Percentiles rank a stretch among this genome's conserved stretches.
phyloP scores from a whole-genome alignment of 2,113 vertebrate species.

The Xenopus borealis region DNA sequence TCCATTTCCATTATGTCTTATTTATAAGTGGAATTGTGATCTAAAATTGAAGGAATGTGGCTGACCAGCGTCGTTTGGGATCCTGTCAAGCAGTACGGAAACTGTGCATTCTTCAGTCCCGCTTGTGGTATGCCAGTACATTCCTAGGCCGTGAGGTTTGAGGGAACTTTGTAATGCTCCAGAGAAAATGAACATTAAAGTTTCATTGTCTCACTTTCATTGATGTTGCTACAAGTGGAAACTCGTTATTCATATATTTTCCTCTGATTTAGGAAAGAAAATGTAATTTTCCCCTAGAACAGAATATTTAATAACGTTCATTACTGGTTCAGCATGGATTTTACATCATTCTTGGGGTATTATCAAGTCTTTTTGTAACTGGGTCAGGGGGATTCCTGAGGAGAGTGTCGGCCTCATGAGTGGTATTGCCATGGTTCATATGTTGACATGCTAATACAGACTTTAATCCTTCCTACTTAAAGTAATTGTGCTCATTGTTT shows the following conservation, averaged over 20 bases:
- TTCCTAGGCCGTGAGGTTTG: conserved; percentile 88
- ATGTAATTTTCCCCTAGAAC: background rate
- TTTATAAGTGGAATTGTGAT: conserved; percentile 63
- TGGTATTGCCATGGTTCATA: too few species aligned
- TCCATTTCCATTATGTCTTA: conserved; percentile 43
- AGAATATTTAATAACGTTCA: too few species aligned
- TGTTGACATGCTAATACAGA: too few species aligned
- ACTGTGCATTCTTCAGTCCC: conserved; percentile 83
- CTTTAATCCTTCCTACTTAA: too few species aligned
- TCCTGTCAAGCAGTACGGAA: conserved; percentile 77
- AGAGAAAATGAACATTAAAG: background rate
- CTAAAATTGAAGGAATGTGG: conserved; percentile 71
- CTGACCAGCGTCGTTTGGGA: conserved; percentile 72
- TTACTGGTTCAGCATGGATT: too few species aligned
- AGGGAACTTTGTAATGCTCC: conserved; percentile 56
- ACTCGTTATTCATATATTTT: conserved; percentile 18
- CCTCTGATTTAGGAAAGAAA: conserved; percentile 1
- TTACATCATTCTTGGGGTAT: too few species aligned
- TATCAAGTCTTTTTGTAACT: too few species aligned
- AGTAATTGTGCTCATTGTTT: too few species aligned
- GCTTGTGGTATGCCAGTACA: conserved; percentile 83
- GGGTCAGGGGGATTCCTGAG: too few species aligned
- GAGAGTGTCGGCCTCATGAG: too few species aligned
- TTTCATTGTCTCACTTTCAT: conserved; percentile 13
- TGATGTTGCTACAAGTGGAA: conserved; percentile 18